Percentiles rank a stretch among this genome's conserved stretches.
Evolutionary conservation across 2,113 vertebrate species (phyloP).

Genomic region (Rhizomys pruinosus): DNA sequence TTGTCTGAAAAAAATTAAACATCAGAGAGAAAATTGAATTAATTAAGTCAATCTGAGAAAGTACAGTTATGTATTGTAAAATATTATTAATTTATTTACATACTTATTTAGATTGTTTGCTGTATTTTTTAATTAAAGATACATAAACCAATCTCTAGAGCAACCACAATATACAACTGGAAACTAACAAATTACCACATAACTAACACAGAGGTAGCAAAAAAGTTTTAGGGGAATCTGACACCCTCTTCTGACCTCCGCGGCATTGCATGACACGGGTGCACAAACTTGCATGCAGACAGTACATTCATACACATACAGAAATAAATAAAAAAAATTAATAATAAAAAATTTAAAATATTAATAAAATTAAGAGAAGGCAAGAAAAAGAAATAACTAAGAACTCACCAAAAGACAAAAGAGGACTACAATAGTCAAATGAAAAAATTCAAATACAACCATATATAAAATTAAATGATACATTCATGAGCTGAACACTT

Average conservation of each 20-base stretch:
- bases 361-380: neutral
- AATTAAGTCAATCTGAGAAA: no score
- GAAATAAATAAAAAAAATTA: no score
- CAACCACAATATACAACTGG: neutral
- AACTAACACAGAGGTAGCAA: no score
- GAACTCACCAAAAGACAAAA: neutral
- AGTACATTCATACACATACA: no score
- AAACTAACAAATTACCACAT: no score
- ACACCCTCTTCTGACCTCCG: no score
- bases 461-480: neutral
- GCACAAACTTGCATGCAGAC: no score
- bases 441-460: neutral
- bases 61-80: neutral
- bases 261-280: no score
- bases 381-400: neutral
- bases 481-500: neutral
- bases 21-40: no score
- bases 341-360: neutral
- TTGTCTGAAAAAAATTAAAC: no score
- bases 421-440: neutral
- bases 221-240: no score
- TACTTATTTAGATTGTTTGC: no score
- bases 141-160: neutral
- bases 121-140: neutral
- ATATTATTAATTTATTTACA: neutral